Base-by-base conservation (phyloP, 2,113 vertebrate genomes). In the Urocolius indicus region DNA sequence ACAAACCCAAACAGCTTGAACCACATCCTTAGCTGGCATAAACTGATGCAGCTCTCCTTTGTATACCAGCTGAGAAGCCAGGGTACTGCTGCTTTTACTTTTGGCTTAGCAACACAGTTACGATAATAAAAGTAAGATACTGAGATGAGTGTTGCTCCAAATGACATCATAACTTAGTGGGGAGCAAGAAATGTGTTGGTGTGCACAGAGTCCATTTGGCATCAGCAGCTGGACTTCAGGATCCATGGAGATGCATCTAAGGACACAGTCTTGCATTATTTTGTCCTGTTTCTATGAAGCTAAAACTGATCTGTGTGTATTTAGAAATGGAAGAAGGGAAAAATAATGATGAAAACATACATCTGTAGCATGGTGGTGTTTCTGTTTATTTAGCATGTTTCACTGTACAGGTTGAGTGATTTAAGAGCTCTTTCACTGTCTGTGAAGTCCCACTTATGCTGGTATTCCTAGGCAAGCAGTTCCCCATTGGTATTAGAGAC, bases 91-190 rank as follows among this genome's bases (percentile, higher is more conserved):
- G 92, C 80, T 96, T 95, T 94, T 90, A 81, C 87, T 61, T 82
- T 48, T 90, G 81, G 73, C 48, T 92, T 88, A 7, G n/a, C 54
- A 86, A 45, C 59, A 49, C 41, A 85, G 59, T 73, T 74, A 38
- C 71, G 8, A 0, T 46, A 74, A 89, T 95, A 78, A 87, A 96
- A 93, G 43, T 75, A 49, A 93, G 61, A 77, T 72, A 43, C 6
- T 87, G 73, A 90, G 77, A 79, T 45, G 46, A 79, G 61, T 92
- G 93, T 84, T 88, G 48, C 68, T 95, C 83, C 85, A 84, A 93
- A 48, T 90, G 88, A 89, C 85, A 78, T 94, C 66, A 73, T 65
- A 58, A 93, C 45, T 88, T 94, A 78, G 77, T 38, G 68, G 68
- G 73, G 72, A 95, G 65, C 80, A 86, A 73, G 83, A 88, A 90